Evolutionary conservation across 2,888 invertebrate genomes (phyloP).

Genomic region (Drepana falcataria): DNA sequence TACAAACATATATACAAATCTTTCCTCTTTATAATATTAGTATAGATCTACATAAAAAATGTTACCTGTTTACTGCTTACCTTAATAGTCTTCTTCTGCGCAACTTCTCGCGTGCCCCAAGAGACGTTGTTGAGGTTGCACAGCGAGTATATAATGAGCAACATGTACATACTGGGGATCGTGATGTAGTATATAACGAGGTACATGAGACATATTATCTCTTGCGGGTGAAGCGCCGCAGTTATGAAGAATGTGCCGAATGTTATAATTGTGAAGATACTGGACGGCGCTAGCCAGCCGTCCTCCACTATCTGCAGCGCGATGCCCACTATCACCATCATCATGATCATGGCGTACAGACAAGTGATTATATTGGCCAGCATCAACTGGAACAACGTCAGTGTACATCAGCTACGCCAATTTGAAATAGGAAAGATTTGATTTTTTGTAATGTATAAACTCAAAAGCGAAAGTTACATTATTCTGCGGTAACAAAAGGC

Average conservation of each 20-base stretch:
- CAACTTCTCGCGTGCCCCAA: slow-evolving; percentile 95
- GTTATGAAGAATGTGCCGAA: slow-evolving; percentile 82
- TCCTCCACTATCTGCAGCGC: slow-evolving; percentile 87
- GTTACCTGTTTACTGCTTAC: slow-evolving; percentile 22
- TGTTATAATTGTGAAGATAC: slow-evolving; percentile 89
- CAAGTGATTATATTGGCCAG: slow-evolving; percentile 87
- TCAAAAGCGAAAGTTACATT: no score
- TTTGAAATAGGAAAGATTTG: no score
- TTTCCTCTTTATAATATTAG: no score
- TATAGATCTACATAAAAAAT: no score
- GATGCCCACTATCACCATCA: slow-evolving; percentile 90
- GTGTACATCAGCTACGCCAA: no score
- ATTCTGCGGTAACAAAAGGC: no score
- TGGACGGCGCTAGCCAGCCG: slow-evolving; percentile 89
- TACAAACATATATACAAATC: no score
- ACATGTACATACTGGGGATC: slow-evolving; percentile 96
- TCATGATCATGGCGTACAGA: slow-evolving; percentile 90
- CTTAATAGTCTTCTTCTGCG: slow-evolving; percentile 63
- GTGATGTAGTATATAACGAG: slow-evolving; percentile 89
- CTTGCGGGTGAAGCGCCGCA: slow-evolving; percentile 87
- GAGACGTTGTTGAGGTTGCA: slow-evolving; percentile 95
- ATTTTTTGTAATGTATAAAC: no score
- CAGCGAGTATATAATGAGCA: slow-evolving; percentile 93
- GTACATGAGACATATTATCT: slow-evolving; percentile 85
- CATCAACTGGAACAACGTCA: slow-evolving; percentile 74